Base-by-base conservation (phyloP, 2,797 vertebrate genomes). In the Thalassophryne amazonica region DNA sequence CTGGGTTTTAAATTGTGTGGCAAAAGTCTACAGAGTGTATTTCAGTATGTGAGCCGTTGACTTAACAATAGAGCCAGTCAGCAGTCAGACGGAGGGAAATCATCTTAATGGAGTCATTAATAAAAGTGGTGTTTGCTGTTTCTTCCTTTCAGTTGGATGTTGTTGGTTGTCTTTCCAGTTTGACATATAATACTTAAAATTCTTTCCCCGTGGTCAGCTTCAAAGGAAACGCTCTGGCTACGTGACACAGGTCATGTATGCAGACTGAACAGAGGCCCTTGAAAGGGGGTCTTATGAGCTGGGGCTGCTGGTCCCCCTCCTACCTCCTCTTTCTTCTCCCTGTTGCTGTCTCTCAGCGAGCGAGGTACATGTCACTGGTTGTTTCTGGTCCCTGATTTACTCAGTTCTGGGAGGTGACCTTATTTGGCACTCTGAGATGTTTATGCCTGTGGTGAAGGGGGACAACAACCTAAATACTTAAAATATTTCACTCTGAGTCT, bases 331-430 rank as follows among this genome's bases (percentile, higher is more conserved):
- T 8, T 50, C 17, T 38, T 28, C 9, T 16, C 13, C 43, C 16
- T 47, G 30, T 58, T 9, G 62, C 6, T 47, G 20, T 62, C 54
- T 69, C 47, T 55, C 18, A 16, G 42, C 50, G 27, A 69, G 53
- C 49, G 46, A 32, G 46, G 57, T 60, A 48, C 35, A 59, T 81
- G 43, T 80, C 60, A 68, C 71, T 79, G 68, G 71, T 62, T 76
- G 69, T 37, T 69, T 57, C 64, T 68, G 41, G 20, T 73, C 74
- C 50, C 37, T 54, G 64, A 81, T 75, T 54, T 57, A 55, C 58
- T 77, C 33, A 59, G 16, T 60, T 78, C 51, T 71, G 63, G 63
- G 69, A 81, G 86, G 84, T 77, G 64, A 78, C 85, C 81, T 81
- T 86, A 81, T 87, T 85, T 85, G 79, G 76, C 43, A 58, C 60